Percentiles rank a stretch among this genome's conserved stretches.
phyloP scores from a whole-genome alignment of 2,888 invertebrate species.

The Papilio elwesi region DNA sequence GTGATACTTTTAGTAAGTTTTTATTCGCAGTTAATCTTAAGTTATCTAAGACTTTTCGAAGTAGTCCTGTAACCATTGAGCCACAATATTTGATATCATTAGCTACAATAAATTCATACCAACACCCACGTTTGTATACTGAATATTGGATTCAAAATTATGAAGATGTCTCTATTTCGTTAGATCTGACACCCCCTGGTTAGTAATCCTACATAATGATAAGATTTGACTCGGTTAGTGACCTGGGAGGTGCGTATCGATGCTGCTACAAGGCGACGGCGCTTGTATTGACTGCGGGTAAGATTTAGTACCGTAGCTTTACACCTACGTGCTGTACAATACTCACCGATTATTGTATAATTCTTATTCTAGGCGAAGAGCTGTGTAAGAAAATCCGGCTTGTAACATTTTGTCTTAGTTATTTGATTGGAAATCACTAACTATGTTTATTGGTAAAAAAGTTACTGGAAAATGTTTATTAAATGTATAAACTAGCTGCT shows the following conservation, averaged over 20 bases:
- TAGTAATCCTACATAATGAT: constrained; percentile 40
- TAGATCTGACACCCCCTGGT: constrained; percentile 15
- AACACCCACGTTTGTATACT: constrained; percentile 24
- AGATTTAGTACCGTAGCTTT: constrained; percentile 48
- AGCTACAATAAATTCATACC: constrained; percentile 17
- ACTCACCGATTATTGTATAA: constrained; percentile 14
- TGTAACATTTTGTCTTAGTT: neutral
- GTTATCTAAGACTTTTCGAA: neutral
- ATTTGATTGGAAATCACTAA: neutral
- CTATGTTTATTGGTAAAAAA: too few species aligned
- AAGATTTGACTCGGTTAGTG: constrained; percentile 30
- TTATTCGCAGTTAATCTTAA: neutral
- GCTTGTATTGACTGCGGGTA: constrained; percentile 36
- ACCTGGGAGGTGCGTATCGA: constrained; percentile 31
- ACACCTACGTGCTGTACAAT: constrained; percentile 44
- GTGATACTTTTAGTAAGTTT: neutral
- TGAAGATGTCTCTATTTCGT: constrained; percentile 32
- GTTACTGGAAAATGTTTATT: too few species aligned
- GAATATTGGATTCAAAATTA: constrained; percentile 14
- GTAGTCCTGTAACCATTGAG: neutral
- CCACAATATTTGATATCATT: neutral
- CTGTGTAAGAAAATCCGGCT: neutral
- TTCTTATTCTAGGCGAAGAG: constrained; percentile 26
- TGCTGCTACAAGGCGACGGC: constrained; percentile 38
- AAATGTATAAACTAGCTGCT: too few species aligned